These are phyloP conservation scores for Drosophila azteca DNA, from an alignment of 1,140 invertebrate genomes.

Conservation along the genomic window DNA sequence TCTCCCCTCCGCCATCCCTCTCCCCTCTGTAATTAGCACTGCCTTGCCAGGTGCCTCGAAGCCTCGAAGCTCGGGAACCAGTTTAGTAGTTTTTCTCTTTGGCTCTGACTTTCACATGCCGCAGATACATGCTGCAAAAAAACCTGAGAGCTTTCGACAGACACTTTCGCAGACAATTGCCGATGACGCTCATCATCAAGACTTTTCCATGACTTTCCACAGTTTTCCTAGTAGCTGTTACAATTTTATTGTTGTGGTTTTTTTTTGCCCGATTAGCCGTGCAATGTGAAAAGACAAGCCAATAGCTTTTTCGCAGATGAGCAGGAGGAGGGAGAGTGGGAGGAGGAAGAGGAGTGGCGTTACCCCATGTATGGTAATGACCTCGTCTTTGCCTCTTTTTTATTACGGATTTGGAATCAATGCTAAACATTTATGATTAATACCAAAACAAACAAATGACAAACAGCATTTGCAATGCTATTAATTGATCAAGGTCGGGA, in stretches of 20 bases:
- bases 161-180: constrained; percentile 68
- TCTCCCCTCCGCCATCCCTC: background rate
- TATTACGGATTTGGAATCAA: background rate
- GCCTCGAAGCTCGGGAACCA: constrained; percentile 32
- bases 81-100: constrained; percentile 1
- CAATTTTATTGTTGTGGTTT: constrained; percentile 27
- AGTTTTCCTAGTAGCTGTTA: constrained; percentile 42
- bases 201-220: constrained; percentile 59
- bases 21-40: constrained; percentile 58
- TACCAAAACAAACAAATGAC: background rate
- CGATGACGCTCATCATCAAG: constrained; percentile 10
- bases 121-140: constrained; percentile 2
- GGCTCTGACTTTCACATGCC: constrained; percentile 39
- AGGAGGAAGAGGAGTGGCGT: no score
- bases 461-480: background rate
- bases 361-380: constrained; percentile 19
- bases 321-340: background rate
- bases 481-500: constrained; percentile 9
- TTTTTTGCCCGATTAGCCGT: constrained; percentile 22
- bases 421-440: constrained; percentile 6
- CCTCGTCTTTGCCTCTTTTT: constrained; percentile 16
- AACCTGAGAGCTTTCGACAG: constrained; percentile 59
- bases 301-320: background rate
- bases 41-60: constrained; percentile 32
- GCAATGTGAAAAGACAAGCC: constrained; percentile 7